These are phyloP conservation scores for Dromas ardeola DNA, from an alignment of 2,113 vertebrate genomes.

Conservation along the genomic window DNA sequence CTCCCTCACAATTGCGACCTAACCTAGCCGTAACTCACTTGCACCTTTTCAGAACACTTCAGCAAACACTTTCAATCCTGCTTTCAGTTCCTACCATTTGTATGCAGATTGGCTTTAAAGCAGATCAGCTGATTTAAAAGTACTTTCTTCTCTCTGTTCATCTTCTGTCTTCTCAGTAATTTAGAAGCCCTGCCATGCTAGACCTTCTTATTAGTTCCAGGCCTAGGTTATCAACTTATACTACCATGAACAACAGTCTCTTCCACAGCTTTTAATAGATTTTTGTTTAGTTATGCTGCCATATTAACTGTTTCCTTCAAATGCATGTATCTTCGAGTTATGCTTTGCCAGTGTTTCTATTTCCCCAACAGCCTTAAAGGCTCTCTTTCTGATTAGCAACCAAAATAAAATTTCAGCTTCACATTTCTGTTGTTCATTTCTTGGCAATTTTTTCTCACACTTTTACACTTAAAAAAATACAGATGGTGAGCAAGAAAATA, in stretches of 20 bases:
- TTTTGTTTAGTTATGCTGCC: background rate
- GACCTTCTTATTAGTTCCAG: background rate
- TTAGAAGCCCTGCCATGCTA: background rate
- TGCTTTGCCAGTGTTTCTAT: background rate
- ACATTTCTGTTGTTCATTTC: background rate
- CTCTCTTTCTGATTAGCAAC: background rate
- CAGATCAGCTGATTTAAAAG: background rate
- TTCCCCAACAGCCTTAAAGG: fast-evolving
- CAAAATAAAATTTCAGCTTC: background rate
- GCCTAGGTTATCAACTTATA: background rate
- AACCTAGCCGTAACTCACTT: background rate
- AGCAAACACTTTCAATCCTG: background rate
- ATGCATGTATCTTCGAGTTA: background rate
- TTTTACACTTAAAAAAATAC: background rate
- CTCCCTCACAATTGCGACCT: background rate
- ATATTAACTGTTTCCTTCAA: background rate
- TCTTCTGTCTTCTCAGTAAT: background rate
- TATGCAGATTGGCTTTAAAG: background rate
- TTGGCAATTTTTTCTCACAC: background rate
- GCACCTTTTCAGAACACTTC: background rate
- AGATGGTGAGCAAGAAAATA: background rate
- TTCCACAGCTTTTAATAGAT: background rate
- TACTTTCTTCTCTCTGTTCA: background rate
- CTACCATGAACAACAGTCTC: background rate
- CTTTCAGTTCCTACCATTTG: background rate